Percentiles rank a stretch among this genome's conserved stretches.
These are phyloP conservation scores for Antheraea assamensis DNA, from an alignment of 2,888 invertebrate genomes.

Conservation along the genomic window DNA sequence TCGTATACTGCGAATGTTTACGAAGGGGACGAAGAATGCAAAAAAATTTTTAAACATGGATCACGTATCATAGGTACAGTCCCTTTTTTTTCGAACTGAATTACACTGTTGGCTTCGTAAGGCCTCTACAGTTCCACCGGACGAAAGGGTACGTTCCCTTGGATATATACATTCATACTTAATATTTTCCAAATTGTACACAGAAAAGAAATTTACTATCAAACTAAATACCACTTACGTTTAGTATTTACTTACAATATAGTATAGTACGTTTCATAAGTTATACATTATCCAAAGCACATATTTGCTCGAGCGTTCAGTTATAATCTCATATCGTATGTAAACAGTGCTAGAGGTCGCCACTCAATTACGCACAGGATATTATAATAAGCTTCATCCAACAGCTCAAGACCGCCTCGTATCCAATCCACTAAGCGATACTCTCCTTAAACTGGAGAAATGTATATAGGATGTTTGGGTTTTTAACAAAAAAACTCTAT, in stretches of 20 bases:
- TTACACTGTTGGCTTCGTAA: too few relatives aligned
- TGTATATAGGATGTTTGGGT: not conserved
- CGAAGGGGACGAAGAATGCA: too few relatives aligned
- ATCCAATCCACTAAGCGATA: not conserved
- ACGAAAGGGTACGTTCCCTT: too few relatives aligned
- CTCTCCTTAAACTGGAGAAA: not conserved
- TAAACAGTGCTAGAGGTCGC: conserved; percentile 8
- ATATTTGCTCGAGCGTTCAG: not conserved
- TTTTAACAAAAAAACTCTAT: not conserved
- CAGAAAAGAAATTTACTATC: not conserved
- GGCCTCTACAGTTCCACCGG: too few relatives aligned
- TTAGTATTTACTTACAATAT: not conserved
- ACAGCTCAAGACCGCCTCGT: not conserved
- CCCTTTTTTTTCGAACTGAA: too few relatives aligned
- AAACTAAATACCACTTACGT: not conserved
- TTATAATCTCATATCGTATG: conserved; percentile 12
- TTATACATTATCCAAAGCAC: conserved; percentile 3
- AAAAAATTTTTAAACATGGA: too few relatives aligned
- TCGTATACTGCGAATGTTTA: too few relatives aligned
- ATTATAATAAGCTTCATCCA: conserved; percentile 9
- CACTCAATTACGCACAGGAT: conserved; percentile 8
- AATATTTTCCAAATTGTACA: not conserved
- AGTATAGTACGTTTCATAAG: not conserved
- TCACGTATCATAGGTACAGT: too few relatives aligned
- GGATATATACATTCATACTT: too few relatives aligned